These are phyloP conservation scores for Platycheirus albimanus DNA, from an alignment of 2,888 invertebrate genomes.

Conservation along the genomic window DNA sequence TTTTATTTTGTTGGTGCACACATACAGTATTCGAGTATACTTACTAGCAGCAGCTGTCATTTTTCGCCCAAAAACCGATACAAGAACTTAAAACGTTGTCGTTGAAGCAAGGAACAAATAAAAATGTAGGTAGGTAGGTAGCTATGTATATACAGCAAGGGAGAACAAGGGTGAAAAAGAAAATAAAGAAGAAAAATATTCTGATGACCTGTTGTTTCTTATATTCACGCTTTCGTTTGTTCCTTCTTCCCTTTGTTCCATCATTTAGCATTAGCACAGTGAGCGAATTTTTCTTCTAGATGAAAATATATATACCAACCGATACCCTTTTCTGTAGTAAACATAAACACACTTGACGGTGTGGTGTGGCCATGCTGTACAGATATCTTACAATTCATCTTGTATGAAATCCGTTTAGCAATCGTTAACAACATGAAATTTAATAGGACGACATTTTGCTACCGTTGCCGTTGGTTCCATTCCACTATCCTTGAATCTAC, in stretches of 20 bases:
- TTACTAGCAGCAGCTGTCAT: slow-evolving; percentile 66
- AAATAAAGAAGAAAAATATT: slow-evolving; percentile 23
- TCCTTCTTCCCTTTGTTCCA: neutral
- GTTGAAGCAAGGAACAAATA: slow-evolving; percentile 7
- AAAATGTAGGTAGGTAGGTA: too few relatives aligned
- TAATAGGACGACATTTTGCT: slow-evolving; percentile 65
- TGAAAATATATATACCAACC: slow-evolving; percentile 7
- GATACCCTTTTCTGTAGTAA: neutral
- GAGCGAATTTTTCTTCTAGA: slow-evolving; percentile 31
- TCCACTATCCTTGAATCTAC: slow-evolving; percentile 44
- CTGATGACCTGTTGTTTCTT: slow-evolving; percentile 69
- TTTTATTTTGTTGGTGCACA: slow-evolving; percentile 60
- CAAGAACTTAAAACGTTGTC: slow-evolving; percentile 44
- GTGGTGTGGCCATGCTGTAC: neutral
- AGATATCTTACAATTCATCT: slow-evolving; percentile 43
- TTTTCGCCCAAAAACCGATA: slow-evolving; percentile 60
- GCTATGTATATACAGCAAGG: slow-evolving; percentile 34
- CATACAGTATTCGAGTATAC: neutral
- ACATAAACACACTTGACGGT: slow-evolving; percentile 11
- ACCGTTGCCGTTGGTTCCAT: slow-evolving; percentile 51
- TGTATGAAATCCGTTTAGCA: slow-evolving; percentile 62
- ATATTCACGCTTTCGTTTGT: slow-evolving; percentile 4
- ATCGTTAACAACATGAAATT: slow-evolving; percentile 63
- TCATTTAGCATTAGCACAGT: slow-evolving; percentile 49
- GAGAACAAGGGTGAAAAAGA: slow-evolving; percentile 6